Conservation (phyloP, 1,140 invertebrate genomes). For the Heliconius himera region DNA sequence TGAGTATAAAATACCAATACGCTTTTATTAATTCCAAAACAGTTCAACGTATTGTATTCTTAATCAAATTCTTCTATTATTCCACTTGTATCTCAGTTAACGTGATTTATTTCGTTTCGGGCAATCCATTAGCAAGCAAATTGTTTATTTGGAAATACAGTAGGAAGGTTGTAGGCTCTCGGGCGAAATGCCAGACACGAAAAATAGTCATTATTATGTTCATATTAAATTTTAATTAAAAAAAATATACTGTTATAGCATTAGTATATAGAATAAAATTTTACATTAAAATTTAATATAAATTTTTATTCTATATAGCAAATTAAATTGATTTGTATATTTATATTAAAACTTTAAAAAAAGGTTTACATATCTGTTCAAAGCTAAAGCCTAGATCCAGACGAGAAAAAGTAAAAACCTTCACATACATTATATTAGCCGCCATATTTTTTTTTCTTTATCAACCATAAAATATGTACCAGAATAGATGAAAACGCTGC, state of each 20-base stretch:
- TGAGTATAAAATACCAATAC: neutral
- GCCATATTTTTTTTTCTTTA: conserved; percentile 9
- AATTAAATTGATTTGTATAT: neutral
- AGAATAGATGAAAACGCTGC: neutral
- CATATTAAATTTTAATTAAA: neutral
- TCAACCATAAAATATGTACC: conserved; percentile 1
- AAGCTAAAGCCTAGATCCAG: no score
- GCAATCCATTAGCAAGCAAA: conserved; percentile 50
- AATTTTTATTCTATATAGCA: neutral
- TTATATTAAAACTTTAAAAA: no score
- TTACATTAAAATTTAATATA: neutral
- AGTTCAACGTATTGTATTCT: conserved; percentile 30
- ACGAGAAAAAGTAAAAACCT: neutral
- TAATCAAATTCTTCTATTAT: conserved; percentile 33
- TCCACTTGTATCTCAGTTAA: conserved; percentile 35
- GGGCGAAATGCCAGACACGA: conserved; percentile 54
- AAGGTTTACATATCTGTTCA: no score
- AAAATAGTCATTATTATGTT: conserved; percentile 41
- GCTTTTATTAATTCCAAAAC: neutral
- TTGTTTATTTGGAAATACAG: conserved; percentile 45
- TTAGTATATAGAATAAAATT: no score
- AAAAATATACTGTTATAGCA: no score
- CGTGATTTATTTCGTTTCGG: conserved; percentile 41
- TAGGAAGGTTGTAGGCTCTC: conserved; percentile 24
- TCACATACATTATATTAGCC: neutral